A percentile compares a stretch with the other conserved stretches of the same genome.
Evolutionary conservation across 2,888 invertebrate species (phyloP).

Genomic region (Nebria brevicollis): DNA sequence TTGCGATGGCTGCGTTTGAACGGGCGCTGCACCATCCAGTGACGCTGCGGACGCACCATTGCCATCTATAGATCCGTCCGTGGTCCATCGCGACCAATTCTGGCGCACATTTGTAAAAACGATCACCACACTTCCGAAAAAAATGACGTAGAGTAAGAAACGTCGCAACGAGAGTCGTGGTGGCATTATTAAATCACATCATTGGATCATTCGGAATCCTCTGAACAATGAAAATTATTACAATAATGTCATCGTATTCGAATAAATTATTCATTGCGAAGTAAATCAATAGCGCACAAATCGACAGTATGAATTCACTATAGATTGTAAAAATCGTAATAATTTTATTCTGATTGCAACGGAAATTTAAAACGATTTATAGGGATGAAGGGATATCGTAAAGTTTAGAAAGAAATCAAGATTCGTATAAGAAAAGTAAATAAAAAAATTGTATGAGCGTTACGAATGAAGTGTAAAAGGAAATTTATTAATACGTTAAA

Average conservation of each 20-base stretch:
- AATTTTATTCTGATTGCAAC: no score
- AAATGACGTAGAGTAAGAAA: slow-evolving; percentile 60
- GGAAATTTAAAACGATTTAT: no score
- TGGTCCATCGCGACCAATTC: slow-evolving; percentile 29
- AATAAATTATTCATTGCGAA: not conserved
- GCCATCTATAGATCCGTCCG: not conserved
- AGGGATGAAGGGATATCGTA: no score
- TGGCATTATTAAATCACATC: slow-evolving; percentile 58
- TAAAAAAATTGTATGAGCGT: not conserved
- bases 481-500: no score
- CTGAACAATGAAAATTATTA: not conserved
- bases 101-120: slow-evolving; percentile 60
- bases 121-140: slow-evolving; percentile 66
- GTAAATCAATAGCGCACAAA: no score
- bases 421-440: no score
- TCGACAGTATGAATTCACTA: no score
- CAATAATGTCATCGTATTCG: not conserved
- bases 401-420: no score
- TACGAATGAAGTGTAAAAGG: no score
- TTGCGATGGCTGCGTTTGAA: not conserved
- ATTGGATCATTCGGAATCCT: slow-evolving; percentile 8
- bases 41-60: not conserved
- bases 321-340: no score
- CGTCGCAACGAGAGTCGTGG: slow-evolving; percentile 62
- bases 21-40: not conserved